Percentiles rank a stretch among this genome's conserved stretches.
phyloP scores from a whole-genome alignment of 1,140 invertebrate species.

The Periplaneta americana region DNA sequence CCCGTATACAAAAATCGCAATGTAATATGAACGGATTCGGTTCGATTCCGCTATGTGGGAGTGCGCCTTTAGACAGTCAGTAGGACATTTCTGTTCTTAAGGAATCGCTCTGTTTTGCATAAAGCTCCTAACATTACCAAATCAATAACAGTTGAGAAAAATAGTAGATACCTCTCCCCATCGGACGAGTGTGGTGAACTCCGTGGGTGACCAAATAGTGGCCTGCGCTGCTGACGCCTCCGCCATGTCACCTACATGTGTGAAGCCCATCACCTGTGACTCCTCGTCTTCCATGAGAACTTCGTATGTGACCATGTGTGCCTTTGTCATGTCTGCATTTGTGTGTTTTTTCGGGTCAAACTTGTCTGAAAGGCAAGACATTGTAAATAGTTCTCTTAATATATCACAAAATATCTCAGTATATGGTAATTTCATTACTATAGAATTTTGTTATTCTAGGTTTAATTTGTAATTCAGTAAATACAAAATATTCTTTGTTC shows the following conservation, averaged over 20 bases:
- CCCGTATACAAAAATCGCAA: too few relatives aligned
- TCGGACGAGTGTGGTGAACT: constrained; percentile 57
- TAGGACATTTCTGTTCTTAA: too few relatives aligned
- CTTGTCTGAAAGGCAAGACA: constrained; percentile 48
- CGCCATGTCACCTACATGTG: constrained; percentile 57
- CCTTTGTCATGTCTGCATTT: constrained; percentile 58
- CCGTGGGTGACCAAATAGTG: constrained; percentile 58
- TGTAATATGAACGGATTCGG: too few relatives aligned
- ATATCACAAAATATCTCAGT: too few relatives aligned
- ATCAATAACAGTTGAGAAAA: not conserved
- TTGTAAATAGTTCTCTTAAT: too few relatives aligned
- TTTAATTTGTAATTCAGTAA: too few relatives aligned
- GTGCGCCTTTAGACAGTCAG: too few relatives aligned
- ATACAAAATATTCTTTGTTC: too few relatives aligned
- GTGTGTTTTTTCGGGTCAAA: constrained; percentile 57
- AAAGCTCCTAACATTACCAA: not conserved
- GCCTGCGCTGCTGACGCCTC: constrained; percentile 52
- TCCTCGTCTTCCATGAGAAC: constrained; percentile 64
- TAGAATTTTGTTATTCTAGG: too few relatives aligned
- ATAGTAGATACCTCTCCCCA: constrained; percentile 57
- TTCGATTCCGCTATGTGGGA: too few relatives aligned
- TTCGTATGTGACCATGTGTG: constrained; percentile 64
- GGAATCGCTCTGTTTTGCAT: not conserved
- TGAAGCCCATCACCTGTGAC: constrained; percentile 63
- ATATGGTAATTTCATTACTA: too few relatives aligned